A percentile compares a stretch with the other conserved stretches of the same genome.
Conservation (phyloP, 2,888 invertebrate genomes). For the Blastobasis adustella region DNA sequence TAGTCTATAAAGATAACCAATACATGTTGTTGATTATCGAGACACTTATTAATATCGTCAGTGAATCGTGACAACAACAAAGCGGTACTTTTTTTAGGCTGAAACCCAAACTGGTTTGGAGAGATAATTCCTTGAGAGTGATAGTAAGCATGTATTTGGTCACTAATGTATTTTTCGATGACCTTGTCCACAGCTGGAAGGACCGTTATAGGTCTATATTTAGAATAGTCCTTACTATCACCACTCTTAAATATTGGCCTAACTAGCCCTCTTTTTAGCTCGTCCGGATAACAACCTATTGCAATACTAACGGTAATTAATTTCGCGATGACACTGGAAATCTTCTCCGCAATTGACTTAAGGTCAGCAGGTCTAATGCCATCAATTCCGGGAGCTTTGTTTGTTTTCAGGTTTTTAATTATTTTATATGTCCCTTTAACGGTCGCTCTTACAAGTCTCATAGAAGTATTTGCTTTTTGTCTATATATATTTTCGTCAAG, state of each 20-base stretch:
- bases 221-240: background rate
- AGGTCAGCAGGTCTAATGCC: constrained; percentile 8
- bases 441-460: background rate
- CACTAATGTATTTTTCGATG: constrained; percentile 1
- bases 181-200: constrained; percentile 1
- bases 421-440: background rate
- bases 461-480: background rate
- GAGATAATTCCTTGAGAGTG: background rate
- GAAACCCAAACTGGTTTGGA: background rate
- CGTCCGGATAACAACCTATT: constrained; percentile 6
- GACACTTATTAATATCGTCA: constrained; percentile 4
- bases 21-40: constrained; percentile 11
- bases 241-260: constrained; percentile 12
- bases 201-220: constrained; percentile 3
- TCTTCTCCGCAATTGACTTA: constrained; percentile 3
- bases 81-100: background rate
- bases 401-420: background rate
- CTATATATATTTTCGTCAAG: background rate
- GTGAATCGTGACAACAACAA: constrained; percentile 4
- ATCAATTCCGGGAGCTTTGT: constrained; percentile 14
- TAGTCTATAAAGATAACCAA: constrained; percentile 12
- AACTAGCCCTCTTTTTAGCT: constrained; percentile 13
- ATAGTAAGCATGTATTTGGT: background rate
- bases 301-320: constrained; percentile 8
- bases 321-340: constrained; percentile 3